These are phyloP conservation scores for Hephaestus fuliginosus DNA, from an alignment of 2,797 vertebrate species.

Conservation along the genomic window DNA sequence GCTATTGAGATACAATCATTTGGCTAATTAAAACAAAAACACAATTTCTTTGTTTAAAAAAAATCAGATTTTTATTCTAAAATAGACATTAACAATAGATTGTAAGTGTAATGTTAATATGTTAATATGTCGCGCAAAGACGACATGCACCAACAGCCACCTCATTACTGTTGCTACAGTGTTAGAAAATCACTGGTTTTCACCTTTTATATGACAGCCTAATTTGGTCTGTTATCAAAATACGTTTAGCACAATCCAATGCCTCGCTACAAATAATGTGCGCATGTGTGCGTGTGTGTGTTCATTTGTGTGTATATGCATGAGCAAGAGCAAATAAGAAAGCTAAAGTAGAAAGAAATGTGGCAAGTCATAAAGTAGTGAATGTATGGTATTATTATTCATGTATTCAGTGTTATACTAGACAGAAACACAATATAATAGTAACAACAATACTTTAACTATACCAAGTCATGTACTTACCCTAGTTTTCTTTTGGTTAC, in stretches of 20 bases:
- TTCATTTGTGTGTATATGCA: background rate
- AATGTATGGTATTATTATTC: background rate
- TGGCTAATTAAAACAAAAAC: background rate
- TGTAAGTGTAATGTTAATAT: background rate
- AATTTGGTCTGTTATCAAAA: slow-evolving; percentile 32
- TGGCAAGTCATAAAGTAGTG: background rate
- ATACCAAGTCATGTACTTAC: background rate
- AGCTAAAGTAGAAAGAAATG: background rate
- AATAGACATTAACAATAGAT: background rate
- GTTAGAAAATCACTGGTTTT: slow-evolving; percentile 21
- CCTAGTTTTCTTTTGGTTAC: background rate
- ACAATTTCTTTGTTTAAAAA: background rate
- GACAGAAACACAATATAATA: background rate
- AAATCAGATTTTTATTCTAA: background rate
- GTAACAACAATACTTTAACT: background rate
- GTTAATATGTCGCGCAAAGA: background rate
- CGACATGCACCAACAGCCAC: background rate
- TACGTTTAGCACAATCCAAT: background rate
- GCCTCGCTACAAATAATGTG: background rate
- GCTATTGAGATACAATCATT: background rate
- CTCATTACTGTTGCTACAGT: slow-evolving; percentile 1
- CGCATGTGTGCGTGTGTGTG: background rate
- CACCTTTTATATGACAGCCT: slow-evolving; percentile 22
- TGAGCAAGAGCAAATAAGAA: background rate
- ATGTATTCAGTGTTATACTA: background rate